These are phyloP conservation scores for Scolopax bukidnonensis DNA, from an alignment of 2,797 vertebrate species.

Conservation along the genomic window DNA sequence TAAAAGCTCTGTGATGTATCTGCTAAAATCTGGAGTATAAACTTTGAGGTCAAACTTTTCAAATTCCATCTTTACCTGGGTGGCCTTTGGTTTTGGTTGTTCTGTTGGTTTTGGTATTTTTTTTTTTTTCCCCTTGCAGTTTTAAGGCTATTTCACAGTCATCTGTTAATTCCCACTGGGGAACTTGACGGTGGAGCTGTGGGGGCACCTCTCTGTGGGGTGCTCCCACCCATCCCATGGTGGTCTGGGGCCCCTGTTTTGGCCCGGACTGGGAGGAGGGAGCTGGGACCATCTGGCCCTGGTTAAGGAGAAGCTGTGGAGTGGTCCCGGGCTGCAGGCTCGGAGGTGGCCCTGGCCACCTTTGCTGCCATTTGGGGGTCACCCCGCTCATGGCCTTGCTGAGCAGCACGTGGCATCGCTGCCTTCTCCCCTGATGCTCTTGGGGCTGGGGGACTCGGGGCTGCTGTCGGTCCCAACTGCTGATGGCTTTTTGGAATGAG, in stretches of 20 bases:
- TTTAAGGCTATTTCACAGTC: background rate
- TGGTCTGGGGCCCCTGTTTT: background rate
- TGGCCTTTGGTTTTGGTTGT: background rate
- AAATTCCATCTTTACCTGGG: background rate
- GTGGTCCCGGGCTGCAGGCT: rapidly evolving
- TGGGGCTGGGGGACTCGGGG: too few species aligned
- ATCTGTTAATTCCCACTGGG: background rate
- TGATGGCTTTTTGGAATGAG: rapidly evolving
- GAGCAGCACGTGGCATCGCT: rapidly evolving
- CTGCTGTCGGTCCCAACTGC: background rate
- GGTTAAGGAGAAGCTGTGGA: background rate
- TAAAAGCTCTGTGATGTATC: background rate
- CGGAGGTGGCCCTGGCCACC: rapidly evolving
- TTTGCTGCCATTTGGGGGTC: rapidly evolving
- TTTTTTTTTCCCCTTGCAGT: background rate
- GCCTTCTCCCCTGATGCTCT: background rate
- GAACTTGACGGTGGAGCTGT: rapidly evolving
- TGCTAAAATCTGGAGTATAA: background rate
- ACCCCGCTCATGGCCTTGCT: rapidly evolving
- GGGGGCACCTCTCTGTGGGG: background rate
- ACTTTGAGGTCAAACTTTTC: background rate
- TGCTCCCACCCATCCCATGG: background rate
- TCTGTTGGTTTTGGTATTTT: background rate
- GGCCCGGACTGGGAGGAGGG: background rate
- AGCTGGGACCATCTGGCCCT: background rate